Percentiles rank a stretch among this genome's conserved stretches.
These are phyloP conservation scores for Microcebus tavaratra DNA, from an alignment of 2,113 vertebrate genomes.

Conservation along the genomic window DNA sequence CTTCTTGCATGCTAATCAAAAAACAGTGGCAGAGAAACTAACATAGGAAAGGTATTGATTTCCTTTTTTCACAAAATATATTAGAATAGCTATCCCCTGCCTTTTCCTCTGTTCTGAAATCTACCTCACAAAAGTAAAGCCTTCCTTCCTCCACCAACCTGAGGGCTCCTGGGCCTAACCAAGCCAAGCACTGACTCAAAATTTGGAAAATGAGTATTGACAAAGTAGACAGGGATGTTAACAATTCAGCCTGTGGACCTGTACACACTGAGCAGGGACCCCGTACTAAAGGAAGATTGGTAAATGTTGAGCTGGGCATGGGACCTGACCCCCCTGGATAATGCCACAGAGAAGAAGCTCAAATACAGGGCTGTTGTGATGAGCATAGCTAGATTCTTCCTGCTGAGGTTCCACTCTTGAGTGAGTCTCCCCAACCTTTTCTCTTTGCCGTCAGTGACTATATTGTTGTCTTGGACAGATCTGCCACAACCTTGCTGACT, in stretches of 20 bases:
- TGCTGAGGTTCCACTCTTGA: slow-evolving; percentile 88
- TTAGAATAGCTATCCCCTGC: neutral
- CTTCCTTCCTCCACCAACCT: neutral
- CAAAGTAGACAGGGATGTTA: slow-evolving; percentile 90
- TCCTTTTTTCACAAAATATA: slow-evolving; percentile 7
- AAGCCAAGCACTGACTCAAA: slow-evolving; percentile 71
- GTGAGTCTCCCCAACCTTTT: slow-evolving; percentile 88
- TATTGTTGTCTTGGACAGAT: slow-evolving; percentile 88
- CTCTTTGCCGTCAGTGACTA: slow-evolving; percentile 84
- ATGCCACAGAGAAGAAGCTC: slow-evolving; percentile 88
- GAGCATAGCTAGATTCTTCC: slow-evolving; percentile 87
- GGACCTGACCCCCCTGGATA: neutral
- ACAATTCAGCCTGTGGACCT: slow-evolving; percentile 88
- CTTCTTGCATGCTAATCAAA: slow-evolving; percentile 13
- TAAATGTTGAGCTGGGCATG: slow-evolving; percentile 88
- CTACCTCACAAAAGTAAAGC: neutral
- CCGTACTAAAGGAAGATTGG: slow-evolving; percentile 87
- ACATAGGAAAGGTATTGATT: neutral
- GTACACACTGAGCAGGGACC: slow-evolving; percentile 89
- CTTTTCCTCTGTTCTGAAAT: neutral
- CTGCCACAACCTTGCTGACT: slow-evolving; percentile 86
- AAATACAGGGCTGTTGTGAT: slow-evolving; percentile 88
- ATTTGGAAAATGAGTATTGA: slow-evolving; percentile 73
- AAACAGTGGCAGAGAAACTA: neutral
- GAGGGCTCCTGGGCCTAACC: slow-evolving; percentile 56